Conservation (phyloP, 1,140 invertebrate genomes). For the Gonioctena quinquepunctata region DNA sequence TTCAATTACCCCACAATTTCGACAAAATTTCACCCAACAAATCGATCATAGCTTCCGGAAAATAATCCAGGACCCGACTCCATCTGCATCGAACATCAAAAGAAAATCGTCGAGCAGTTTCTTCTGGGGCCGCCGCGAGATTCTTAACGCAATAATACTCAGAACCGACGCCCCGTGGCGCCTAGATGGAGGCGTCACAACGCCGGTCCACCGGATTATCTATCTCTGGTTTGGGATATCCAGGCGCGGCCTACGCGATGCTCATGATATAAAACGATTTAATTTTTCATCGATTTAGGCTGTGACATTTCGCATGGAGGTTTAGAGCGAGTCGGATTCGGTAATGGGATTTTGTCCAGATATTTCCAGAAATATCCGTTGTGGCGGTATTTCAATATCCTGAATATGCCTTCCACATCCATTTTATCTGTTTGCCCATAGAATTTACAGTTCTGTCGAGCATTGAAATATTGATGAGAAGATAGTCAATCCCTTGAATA, state of each 20-base stretch:
- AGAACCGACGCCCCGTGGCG: slow-evolving; percentile 39
- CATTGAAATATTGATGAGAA: too few species aligned
- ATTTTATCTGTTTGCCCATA: too few species aligned
- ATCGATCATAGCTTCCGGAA: too few species aligned
- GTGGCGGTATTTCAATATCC: background rate
- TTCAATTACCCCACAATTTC: too few species aligned
- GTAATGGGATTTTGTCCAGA: background rate
- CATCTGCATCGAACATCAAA: background rate
- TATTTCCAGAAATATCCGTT: background rate
- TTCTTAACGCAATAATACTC: slow-evolving; percentile 7
- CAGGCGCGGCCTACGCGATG: background rate
- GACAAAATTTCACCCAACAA: too few species aligned
- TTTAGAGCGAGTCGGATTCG: background rate
- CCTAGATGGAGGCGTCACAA: slow-evolving; percentile 43
- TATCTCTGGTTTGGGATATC: slow-evolving; percentile 32
- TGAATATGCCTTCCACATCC: background rate
- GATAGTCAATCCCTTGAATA: too few species aligned
- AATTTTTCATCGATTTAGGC: background rate
- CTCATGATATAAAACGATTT: background rate
- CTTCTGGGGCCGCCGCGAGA: background rate
- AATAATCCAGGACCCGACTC: too few species aligned
- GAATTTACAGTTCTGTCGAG: too few species aligned
- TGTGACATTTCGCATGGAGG: background rate
- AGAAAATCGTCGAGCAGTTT: background rate
- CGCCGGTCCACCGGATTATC: slow-evolving; percentile 40